Evolutionary conservation across 1,140 invertebrate genomes (phyloP), one percentile per base, ranked within the genome.

Genomic region (Macrostomum lignano): DNA sequence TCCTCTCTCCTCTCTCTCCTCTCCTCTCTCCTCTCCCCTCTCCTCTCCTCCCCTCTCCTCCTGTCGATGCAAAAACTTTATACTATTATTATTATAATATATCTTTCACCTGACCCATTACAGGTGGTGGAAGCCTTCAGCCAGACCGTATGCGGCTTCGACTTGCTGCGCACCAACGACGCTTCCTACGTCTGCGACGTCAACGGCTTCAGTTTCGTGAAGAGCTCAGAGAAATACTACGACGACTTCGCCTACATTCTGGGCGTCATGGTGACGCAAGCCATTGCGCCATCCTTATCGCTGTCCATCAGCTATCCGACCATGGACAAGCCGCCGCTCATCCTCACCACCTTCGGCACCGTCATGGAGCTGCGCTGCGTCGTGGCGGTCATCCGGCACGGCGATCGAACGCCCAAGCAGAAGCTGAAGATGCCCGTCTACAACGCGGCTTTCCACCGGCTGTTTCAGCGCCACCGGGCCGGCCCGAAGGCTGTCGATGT

Each of bases 121-220:
- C n/a, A n/a, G n/a, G 84, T 98, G 6, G 93, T 25, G 22, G 33
- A 11, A 13, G 15, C 22, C 21, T 17, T 21, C 6, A 31, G 19
- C 21, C 91, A 99, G 65, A 94, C 81, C 23, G 88, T 99, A 2
- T 99, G 91, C 60, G 91, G 91, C 10, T 99, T 98, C 60, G 91
- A 98, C 67, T 66, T 98, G 19, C 62, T 98, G 10, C 70, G 88
- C 48, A 84, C 86, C 13, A 91, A 86, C 63, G 86, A 86, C 14
- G 81, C 84, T 52, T 94, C 84, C 1, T 96, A 81, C 55, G 91
- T 98, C 0, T 96, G 86, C 60, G 91, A 98, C 63, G 88, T 98
- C 0, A 98, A 98, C 62, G 91, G 91, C 2, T 98, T 98, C 56
- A 93, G 81, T 51, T 98, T 98, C 61, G 91, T 98, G 5, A 98